Percentiles rank a stretch among this genome's conserved stretches.
phyloP scores from a whole-genome alignment of 2,113 vertebrate species.

The Anser brachyrhynchus region DNA sequence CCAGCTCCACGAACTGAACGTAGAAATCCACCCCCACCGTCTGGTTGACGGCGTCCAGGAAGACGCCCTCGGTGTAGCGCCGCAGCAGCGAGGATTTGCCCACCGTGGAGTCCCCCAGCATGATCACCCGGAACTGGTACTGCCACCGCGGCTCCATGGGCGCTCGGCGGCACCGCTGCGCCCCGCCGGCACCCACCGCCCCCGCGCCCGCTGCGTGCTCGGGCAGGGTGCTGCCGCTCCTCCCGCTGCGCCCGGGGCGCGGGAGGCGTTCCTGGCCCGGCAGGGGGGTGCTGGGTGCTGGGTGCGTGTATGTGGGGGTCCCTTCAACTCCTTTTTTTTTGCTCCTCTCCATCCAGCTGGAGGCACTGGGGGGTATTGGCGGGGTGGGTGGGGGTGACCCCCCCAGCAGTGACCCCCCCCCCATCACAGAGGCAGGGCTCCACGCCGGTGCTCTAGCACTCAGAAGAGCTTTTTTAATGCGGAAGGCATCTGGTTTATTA shows the following conservation, averaged over 20 bases:
- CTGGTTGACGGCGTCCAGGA: slow-evolving; percentile 80
- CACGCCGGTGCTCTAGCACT: rapidly evolving
- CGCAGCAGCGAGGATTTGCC: slow-evolving; percentile 87
- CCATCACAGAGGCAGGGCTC: too few relatives aligned
- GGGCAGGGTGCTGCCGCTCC: background rate
- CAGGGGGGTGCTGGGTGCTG: background rate
- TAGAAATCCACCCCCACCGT: slow-evolving; percentile 89
- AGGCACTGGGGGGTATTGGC: background rate
- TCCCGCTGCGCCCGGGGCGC: background rate
- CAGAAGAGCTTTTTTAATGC: rapidly evolving
- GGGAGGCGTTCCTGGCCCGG: slow-evolving; percentile 23
- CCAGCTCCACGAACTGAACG: slow-evolving; percentile 85
- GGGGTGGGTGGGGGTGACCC: too few relatives aligned
- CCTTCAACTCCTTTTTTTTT: background rate
- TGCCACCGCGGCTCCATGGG: slow-evolving; percentile 84
- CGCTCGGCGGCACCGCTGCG: background rate
- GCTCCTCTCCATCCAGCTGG: background rate
- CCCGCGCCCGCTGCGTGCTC: too few relatives aligned
- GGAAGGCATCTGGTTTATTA: background rate
- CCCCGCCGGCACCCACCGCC: too few relatives aligned
- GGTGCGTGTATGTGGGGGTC: too few relatives aligned
- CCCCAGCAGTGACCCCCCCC: too few relatives aligned
- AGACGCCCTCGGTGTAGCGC: slow-evolving; percentile 82
- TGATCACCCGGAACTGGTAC: slow-evolving; percentile 89
- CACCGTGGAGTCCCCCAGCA: slow-evolving; percentile 87